A percentile compares a stretch with the other conserved stretches of the same genome.
These are phyloP conservation scores for Drosophila setifemur DNA, from an alignment of 1,140 invertebrate genomes.

Conservation along the genomic window DNA sequence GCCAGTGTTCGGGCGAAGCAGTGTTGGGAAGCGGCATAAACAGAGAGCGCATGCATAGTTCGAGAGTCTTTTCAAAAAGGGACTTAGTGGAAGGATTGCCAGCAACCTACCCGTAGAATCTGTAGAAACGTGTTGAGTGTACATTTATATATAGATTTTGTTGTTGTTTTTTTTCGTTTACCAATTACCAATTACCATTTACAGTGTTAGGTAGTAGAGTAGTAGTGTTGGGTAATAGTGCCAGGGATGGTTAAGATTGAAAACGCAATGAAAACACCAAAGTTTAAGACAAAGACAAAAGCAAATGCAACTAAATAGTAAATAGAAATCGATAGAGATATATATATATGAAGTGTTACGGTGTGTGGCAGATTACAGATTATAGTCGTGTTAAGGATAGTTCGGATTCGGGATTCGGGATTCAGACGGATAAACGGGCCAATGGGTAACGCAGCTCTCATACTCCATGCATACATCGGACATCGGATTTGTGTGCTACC, in stretches of 20 bases:
- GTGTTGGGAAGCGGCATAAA: neutral
- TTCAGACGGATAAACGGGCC: neutral
- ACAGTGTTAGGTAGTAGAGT: slow-evolving; percentile 18
- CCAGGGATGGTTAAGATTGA: slow-evolving; percentile 55
- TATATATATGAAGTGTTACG: slow-evolving; percentile 15
- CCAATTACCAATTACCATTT: neutral
- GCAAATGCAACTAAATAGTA: slow-evolving; percentile 37
- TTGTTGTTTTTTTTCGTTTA: neutral
- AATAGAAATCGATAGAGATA: slow-evolving; percentile 10
- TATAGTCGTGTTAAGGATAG: slow-evolving; percentile 13
- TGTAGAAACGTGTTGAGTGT: slow-evolving; percentile 9
- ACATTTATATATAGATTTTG: neutral
- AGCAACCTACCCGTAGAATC: slow-evolving; percentile 1
- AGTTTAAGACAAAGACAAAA: slow-evolving; percentile 38
- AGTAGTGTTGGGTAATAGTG: slow-evolving; percentile 31
- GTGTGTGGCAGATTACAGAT: neutral
- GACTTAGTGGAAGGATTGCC: neutral
- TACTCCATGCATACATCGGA: neutral
- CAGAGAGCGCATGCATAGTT: slow-evolving; percentile 50
- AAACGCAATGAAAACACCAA: slow-evolving; percentile 71
- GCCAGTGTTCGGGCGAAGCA: neutral
- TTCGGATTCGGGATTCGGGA: neutral
- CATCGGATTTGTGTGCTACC: neutral
- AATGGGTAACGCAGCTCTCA: slow-evolving; percentile 10
- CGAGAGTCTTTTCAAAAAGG: too few species aligned